Evolutionary conservation across 2,113 vertebrate genomes (phyloP).

Genomic region (Apteryx owenii): DNA sequence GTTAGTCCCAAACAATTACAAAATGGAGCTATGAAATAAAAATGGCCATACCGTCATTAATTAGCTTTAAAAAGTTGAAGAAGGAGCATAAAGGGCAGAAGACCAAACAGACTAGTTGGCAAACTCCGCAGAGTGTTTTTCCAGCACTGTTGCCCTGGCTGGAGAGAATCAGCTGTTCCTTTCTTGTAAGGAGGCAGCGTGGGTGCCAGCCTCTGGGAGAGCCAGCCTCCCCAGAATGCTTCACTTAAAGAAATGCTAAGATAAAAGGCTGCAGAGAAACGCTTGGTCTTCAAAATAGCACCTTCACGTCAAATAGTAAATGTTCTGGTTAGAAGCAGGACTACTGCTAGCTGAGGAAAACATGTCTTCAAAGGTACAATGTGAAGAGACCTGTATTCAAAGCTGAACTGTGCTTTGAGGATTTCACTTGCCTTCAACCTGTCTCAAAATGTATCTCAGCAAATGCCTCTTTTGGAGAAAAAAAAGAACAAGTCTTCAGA

Average conservation of each 20-base stretch:
- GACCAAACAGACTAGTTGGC: background rate
- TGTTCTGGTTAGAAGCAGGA: background rate
- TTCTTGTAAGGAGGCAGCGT: rapidly evolving
- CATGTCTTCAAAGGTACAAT: background rate
- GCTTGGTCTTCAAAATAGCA: background rate
- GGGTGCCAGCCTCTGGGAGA: background rate
- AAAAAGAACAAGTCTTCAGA: background rate
- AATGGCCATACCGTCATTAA: background rate
- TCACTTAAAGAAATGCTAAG: background rate
- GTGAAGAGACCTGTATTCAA: background rate
- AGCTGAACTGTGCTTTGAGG: background rate
- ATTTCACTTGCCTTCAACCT: background rate
- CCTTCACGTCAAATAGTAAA: background rate
- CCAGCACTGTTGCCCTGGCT: background rate
- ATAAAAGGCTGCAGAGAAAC: background rate
- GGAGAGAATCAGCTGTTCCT: rapidly evolving
- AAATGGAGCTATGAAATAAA: background rate
- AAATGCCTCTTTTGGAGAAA: background rate
- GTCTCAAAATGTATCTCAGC: background rate
- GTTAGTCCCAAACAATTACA: background rate
- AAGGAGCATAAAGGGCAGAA: background rate
- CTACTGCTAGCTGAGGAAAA: background rate
- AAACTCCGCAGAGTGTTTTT: background rate
- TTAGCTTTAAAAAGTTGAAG: background rate
- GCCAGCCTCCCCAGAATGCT: background rate